A percentile compares a stretch with the other conserved stretches of the same genome.
Conservation (phyloP, 2,113 vertebrate species). For the Acrocephalus arundinaceus region DNA sequence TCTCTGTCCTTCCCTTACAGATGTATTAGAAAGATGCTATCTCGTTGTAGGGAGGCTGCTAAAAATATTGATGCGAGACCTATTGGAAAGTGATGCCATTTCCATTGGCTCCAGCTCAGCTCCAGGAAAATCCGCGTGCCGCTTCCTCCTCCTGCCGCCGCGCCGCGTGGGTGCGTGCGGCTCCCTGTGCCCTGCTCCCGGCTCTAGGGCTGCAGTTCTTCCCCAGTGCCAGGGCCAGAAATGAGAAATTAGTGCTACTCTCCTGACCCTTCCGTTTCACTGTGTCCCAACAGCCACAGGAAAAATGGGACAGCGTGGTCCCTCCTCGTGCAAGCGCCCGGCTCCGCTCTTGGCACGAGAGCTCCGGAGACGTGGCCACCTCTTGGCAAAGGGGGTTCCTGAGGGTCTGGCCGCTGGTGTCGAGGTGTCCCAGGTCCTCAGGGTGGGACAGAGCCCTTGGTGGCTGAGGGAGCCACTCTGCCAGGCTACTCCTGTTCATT, state of each 20-base stretch:
- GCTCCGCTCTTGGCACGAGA: background rate
- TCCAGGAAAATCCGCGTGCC: background rate
- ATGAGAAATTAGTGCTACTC: background rate
- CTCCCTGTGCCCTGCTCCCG: background rate
- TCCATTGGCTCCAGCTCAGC: constrained; percentile 49
- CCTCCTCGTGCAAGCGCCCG: accelerated
- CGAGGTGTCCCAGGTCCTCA: background rate
- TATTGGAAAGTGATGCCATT: constrained; percentile 17
- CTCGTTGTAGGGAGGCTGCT: background rate
- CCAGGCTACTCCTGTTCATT: background rate
- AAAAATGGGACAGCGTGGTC: background rate
- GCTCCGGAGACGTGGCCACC: accelerated
- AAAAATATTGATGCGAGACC: constrained; percentile 54
- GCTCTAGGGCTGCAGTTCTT: background rate
- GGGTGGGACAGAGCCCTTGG: background rate
- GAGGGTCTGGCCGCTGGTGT: accelerated
- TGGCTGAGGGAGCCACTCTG: accelerated
- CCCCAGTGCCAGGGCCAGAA: background rate
- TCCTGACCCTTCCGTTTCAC: background rate
- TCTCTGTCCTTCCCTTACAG: constrained; percentile 20
- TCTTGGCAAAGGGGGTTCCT: background rate
- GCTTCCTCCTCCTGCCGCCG: background rate
- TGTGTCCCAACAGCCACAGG: background rate
- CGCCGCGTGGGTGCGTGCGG: background rate
- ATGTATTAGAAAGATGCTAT: constrained; percentile 49